Evolutionary conservation across 2,113 vertebrate species (phyloP).

Genomic region (Pterocles burchelli): DNA sequence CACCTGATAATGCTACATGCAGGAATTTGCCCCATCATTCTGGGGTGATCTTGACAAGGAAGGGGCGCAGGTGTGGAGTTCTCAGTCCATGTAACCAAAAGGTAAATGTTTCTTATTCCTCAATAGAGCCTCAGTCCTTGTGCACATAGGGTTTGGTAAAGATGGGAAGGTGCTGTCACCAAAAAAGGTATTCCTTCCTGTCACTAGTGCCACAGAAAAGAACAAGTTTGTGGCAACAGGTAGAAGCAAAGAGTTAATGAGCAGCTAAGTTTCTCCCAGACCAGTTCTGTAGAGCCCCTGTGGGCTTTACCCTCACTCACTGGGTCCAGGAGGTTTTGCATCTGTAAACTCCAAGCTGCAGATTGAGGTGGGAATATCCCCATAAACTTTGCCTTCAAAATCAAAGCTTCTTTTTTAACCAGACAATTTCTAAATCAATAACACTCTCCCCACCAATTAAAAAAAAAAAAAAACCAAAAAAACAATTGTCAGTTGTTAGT

Average conservation of each 20-base stretch:
- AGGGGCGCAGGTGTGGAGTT: accelerated
- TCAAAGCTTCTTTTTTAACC: background rate
- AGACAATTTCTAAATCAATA: background rate
- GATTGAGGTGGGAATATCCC: background rate
- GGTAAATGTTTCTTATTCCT: background rate
- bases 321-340: background rate
- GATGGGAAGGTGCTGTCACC: background rate
- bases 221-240: background rate
- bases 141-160: too few relatives aligned
- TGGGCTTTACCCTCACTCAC: background rate
- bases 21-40: background rate
- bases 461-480: background rate
- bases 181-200: accelerated
- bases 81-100: background rate
- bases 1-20: background rate
- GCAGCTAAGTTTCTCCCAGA: background rate
- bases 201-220: background rate
- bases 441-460: background rate
- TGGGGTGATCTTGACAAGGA: background rate
- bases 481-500: background rate
- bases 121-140: background rate
- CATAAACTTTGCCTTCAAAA: background rate
- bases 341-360: background rate
- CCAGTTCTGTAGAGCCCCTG: background rate
- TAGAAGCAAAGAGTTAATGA: background rate